Conservation (phyloP, 1,140 invertebrate genomes). For the Muscidifurax raptorellus region DNA sequence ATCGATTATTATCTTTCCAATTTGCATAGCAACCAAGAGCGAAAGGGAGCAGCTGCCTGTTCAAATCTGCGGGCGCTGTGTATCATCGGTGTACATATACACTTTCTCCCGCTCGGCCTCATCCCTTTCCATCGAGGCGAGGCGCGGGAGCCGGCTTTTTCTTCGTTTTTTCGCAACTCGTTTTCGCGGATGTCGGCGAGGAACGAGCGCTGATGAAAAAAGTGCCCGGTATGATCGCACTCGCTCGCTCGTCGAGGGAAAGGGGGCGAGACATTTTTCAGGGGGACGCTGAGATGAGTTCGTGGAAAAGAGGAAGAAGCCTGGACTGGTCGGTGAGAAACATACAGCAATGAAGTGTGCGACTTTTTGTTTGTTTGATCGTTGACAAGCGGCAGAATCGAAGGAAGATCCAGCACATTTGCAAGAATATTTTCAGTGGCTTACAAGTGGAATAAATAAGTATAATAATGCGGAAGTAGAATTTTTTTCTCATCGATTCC, state of each 20-base stretch:
- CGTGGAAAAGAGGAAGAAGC: background rate
- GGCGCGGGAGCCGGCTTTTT: background rate
- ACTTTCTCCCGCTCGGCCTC: conserved; percentile 17
- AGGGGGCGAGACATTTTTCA: background rate
- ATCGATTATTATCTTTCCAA: conserved; percentile 77
- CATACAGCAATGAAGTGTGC: no score
- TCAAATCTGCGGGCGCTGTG: conserved; percentile 64
- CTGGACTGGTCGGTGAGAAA: conserved; percentile 45
- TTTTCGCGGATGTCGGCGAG: conserved; percentile 44
- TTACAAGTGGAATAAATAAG: no score
- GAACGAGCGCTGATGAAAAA: background rate
- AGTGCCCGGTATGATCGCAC: background rate
- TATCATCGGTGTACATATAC: conserved; percentile 45
- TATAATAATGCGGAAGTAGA: no score
- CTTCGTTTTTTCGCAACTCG: conserved; percentile 39
- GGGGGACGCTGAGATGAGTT: background rate
- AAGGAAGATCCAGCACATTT: no score
- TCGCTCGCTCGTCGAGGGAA: background rate
- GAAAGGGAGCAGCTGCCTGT: conserved; percentile 53
- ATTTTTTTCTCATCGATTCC: no score
- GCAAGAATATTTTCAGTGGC: no score
- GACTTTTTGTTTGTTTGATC: conserved; percentile 51
- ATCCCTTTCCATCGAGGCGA: background rate
- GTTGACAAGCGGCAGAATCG: no score
- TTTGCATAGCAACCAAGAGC: conserved; percentile 73